Evolutionary conservation across 1,140 invertebrate genomes (phyloP).

Genomic region (Solenopsis invicta): DNA sequence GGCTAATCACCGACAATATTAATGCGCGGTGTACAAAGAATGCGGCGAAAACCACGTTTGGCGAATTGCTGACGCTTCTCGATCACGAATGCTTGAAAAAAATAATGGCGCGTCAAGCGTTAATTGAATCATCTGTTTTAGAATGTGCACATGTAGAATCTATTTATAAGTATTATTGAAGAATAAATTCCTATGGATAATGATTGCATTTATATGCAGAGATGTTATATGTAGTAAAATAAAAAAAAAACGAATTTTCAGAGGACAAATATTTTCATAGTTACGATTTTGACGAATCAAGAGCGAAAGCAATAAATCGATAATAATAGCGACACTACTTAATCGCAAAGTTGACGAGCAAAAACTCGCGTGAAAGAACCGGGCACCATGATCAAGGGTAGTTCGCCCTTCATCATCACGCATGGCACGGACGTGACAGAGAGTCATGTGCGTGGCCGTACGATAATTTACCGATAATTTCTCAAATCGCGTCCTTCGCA

Average conservation of each 20-base stretch:
- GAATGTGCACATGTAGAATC: not conserved
- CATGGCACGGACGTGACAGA: not conserved
- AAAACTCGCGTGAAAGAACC: constrained; percentile 21
- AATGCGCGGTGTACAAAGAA: constrained; percentile 54
- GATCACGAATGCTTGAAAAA: not conserved
- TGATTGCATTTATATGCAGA: not conserved
- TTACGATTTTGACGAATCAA: not conserved
- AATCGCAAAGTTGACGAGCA: not conserved
- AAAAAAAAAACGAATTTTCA: no score
- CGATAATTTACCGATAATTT: constrained; percentile 70
- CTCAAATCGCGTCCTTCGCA: constrained; percentile 58
- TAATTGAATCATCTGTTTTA: constrained; percentile 47
- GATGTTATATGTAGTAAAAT: no score
- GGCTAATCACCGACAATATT: constrained; percentile 64
- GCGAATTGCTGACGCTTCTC: constrained; percentile 21
- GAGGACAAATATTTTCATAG: not conserved
- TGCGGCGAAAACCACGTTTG: constrained; percentile 43
- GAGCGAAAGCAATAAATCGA: constrained; percentile 35
- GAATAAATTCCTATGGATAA: constrained; percentile 5
- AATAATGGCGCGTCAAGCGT: not conserved
- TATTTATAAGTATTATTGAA: not conserved
- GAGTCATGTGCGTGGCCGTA: constrained; percentile 16
- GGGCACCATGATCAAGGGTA: constrained; percentile 26
- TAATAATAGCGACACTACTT: constrained; percentile 1
- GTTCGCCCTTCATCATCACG: constrained; percentile 45